These are phyloP conservation scores for Scophthalmus maximus DNA, from an alignment of 2,113 vertebrate genomes.

Conservation along the genomic window DNA sequence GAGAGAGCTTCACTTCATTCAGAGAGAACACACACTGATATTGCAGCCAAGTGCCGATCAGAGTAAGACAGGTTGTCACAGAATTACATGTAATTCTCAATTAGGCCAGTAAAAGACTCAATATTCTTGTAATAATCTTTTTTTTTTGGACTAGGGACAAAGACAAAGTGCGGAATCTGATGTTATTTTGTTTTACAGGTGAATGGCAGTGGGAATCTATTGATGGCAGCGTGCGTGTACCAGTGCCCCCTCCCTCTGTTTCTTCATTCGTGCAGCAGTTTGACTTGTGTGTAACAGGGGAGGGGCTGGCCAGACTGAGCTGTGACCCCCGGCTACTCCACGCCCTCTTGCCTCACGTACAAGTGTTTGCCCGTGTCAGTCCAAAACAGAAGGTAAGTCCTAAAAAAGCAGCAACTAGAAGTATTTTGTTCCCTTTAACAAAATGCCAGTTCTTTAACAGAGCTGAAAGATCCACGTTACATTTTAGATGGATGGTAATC, in stretches of 20 bases:
- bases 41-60: slow-evolving; percentile 80
- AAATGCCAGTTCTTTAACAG: too few relatives aligned
- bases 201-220: slow-evolving; percentile 91
- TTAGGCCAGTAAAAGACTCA: background rate
- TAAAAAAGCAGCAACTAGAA: background rate
- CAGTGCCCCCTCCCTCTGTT: slow-evolving; percentile 74
- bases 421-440: too few relatives aligned
- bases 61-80: slow-evolving; percentile 49
- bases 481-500: too few relatives aligned
- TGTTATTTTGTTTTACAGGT: slow-evolving; percentile 71
- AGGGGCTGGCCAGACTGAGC: slow-evolving; percentile 87
- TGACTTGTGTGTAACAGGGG: slow-evolving; percentile 93
- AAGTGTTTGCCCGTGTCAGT: slow-evolving; percentile 84
- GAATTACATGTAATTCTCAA: background rate
- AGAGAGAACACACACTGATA: slow-evolving; percentile 87
- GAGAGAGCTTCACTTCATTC: slow-evolving; percentile 93
- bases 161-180: too few relatives aligned
- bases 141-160: background rate
- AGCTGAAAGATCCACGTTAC: too few relatives aligned
- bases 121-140: background rate
- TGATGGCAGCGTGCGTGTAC: slow-evolving; percentile 79
- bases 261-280: slow-evolving; percentile 78
- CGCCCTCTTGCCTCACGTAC: slow-evolving; percentile 80
- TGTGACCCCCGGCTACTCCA: slow-evolving; percentile 73
- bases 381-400: slow-evolving; percentile 84